phyloP scores from a whole-genome alignment of 2,797 vertebrate genomes.

The Fundulus diaphanus region DNA sequence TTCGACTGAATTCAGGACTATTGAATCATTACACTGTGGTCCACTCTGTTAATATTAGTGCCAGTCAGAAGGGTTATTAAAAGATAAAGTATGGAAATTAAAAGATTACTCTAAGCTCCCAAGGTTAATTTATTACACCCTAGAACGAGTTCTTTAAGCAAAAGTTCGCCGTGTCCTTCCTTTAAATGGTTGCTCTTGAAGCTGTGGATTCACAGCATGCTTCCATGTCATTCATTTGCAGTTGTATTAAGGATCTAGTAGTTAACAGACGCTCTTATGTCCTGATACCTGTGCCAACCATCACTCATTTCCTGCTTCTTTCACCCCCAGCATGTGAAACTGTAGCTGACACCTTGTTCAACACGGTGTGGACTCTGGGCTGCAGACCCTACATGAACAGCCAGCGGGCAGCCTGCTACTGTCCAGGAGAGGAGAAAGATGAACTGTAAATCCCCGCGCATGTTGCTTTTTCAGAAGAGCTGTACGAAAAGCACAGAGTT shows the following conservation, averaged over 20 bases:
- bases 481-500: neutral
- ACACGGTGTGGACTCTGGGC: conserved; percentile 93
- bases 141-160: neutral
- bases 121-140: neutral
- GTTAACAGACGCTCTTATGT: too few species aligned
- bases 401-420: conserved; percentile 89
- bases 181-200: too few species aligned
- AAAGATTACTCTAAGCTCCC: neutral
- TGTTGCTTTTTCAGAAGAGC: conserved; percentile 26
- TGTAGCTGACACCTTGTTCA: conserved; percentile 91
- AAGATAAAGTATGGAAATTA: neutral
- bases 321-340: conserved; percentile 84
- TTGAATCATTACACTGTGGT: too few species aligned
- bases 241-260: too few species aligned
- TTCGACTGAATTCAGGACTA: neutral
- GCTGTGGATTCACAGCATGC: too few species aligned
- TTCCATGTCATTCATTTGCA: too few species aligned
- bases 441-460: conserved; percentile 80
- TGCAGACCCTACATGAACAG: conserved; percentile 97
- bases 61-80: neutral
- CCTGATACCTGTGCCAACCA: neutral
- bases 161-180: neutral
- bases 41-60: neutral
- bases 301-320: conserved; percentile 1
- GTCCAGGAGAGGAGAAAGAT: conserved; percentile 89